Evolutionary conservation across 2,113 vertebrate species (phyloP), one percentile per base, ranked within the genome.

Genomic region (Diglossa brunneiventris): DNA sequence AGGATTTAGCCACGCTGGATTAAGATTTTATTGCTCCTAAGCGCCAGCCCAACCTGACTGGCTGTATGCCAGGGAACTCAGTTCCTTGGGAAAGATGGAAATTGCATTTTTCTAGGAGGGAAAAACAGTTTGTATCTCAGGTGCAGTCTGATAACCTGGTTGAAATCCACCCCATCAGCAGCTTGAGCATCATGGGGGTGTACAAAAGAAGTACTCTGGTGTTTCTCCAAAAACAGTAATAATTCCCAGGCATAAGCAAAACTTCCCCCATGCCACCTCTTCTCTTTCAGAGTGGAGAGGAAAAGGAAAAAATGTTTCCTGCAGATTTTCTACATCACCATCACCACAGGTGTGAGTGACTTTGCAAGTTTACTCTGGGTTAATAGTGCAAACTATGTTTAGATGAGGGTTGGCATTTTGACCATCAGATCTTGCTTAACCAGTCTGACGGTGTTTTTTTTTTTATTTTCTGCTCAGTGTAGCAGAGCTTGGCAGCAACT

Each of bases 391-490:
- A 66, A 49, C 10, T 12, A 6, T 49, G 6, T 84, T 75, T 76
- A 47, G 18, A 28, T 42, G 14, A 42, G 4, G 7, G 28, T 8
- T 73, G 37, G 10, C 4, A 42, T 56, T 85, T 94, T 86, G 73
- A 50, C 50, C 13, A 28, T 58, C 22, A 35, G 9, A 46, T 42
- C 56, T 37, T 31, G 7, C 18, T 63, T 82, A 55, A 64, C 28
- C 21, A 76, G 27, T 27, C 3, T 21, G 23, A 41, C n/a, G 13
- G 11, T 20, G 13, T 9, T 15, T 0, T 15, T 10, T 15, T 0
- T 7, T 0, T 0, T 11, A 61, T 23, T 77, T 69, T 23, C 59
- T 21, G 33, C 5, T 68, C 49, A 14, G 2, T 0, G 0, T 69
- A 72, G 47, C 1, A 1, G 8, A 84, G 35, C 7, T 66, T 70